Evolutionary conservation across 1,140 invertebrate species (phyloP).

Genomic region (Heliconius himera): DNA sequence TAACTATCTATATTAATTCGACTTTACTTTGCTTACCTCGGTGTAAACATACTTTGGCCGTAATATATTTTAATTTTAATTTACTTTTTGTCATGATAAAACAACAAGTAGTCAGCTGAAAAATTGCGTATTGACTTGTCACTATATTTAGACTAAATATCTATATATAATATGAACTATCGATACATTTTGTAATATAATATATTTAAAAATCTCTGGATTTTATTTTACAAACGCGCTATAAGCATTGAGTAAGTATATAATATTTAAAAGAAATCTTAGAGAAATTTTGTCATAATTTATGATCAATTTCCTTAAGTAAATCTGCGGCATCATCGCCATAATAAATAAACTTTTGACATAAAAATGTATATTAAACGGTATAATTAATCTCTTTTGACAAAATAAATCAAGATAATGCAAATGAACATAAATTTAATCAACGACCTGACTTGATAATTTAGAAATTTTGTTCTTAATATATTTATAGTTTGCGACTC

Average conservation of each 20-base stretch:
- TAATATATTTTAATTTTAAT: no score
- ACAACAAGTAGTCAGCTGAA: no score
- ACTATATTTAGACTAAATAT: no score
- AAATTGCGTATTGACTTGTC: no score
- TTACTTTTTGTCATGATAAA: no score
- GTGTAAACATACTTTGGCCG: no score
- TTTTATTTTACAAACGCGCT: no score
- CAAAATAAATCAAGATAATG: conserved; percentile 34
- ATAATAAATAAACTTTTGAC: neutral
- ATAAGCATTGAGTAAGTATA: no score
- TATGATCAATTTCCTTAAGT: conserved; percentile 8
- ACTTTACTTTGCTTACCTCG: no score
- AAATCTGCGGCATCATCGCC: neutral
- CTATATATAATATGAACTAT: no score
- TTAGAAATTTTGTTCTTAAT: conserved; percentile 25
- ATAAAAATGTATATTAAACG: neutral
- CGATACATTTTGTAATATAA: no score
- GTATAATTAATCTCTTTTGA: conserved; percentile 16
- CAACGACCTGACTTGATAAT: conserved; percentile 25
- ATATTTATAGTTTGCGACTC: neutral
- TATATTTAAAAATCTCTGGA: neutral
- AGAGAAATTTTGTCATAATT: conserved; percentile 8
- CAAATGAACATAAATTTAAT: conserved; percentile 28
- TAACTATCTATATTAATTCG: no score
- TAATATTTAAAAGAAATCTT: neutral